Percentiles rank a stretch among this genome's conserved stretches.
These are phyloP conservation scores for Sminthurides bifidus DNA, from an alignment of 1,140 invertebrate species.

Conservation along the genomic window DNA sequence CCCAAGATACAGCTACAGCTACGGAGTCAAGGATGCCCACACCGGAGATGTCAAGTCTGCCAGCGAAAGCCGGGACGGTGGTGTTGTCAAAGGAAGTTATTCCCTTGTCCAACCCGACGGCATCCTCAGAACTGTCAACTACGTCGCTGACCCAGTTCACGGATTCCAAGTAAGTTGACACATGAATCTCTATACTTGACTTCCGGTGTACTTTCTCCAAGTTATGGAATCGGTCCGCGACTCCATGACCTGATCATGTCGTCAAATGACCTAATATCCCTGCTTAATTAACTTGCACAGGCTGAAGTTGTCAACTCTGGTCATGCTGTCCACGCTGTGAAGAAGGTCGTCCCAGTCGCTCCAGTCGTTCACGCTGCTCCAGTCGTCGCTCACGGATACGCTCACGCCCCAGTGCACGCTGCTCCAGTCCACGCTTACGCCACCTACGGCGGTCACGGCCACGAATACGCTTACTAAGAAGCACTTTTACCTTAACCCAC, in stretches of 20 bases:
- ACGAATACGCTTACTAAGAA: too few relatives aligned
- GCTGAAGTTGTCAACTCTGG: constrained; percentile 21
- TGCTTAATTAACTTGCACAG: constrained; percentile 9
- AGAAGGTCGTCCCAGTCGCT: constrained; percentile 14
- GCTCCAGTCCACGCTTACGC: too few relatives aligned
- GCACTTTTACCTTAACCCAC: too few relatives aligned
- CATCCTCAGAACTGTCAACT: constrained; percentile 47
- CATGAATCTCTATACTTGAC: constrained; percentile 1
- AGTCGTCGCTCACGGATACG: constrained; percentile 4
- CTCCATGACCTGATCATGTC: background rate
- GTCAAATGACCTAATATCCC: background rate
- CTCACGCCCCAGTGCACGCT: constrained; percentile 1
- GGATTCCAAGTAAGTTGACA: constrained; percentile 21
- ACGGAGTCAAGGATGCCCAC: constrained; percentile 12
- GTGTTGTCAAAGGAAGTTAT: constrained; percentile 41
- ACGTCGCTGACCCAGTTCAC: constrained; percentile 37
- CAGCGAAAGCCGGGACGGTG: constrained; percentile 37
- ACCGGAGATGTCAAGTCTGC: constrained; percentile 22
- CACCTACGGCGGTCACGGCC: too few relatives aligned
- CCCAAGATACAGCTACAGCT: constrained; percentile 12
- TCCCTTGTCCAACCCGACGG: constrained; percentile 34
- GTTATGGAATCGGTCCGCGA: too few relatives aligned
- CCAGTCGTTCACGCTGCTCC: constrained; percentile 9
- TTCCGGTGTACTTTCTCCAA: too few relatives aligned
- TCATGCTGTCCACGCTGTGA: constrained; percentile 20